Evolutionary conservation across 2,888 invertebrate species (phyloP).

Genomic region (Pyrochroa serraticornis): DNA sequence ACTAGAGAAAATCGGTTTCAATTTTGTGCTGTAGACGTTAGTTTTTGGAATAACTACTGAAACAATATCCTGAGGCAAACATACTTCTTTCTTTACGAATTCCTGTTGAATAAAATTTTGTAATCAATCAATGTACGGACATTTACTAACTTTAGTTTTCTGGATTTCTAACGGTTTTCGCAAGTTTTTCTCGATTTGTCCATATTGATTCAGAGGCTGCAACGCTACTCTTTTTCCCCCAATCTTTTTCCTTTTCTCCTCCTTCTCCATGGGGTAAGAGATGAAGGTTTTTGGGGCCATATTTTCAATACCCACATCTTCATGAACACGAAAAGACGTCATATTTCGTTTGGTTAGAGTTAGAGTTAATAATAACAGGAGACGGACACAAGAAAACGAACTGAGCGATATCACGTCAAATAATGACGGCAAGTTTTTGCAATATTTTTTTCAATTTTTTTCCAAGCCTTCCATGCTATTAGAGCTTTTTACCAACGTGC

Average conservation of each 20-base stretch:
- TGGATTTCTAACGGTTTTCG: background rate
- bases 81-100: background rate
- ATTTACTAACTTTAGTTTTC: background rate
- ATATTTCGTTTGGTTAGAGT: constrained; percentile 24
- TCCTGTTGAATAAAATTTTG: background rate
- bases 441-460: too few relatives aligned
- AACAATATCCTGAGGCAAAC: background rate
- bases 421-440: background rate
- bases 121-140: background rate
- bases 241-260: background rate
- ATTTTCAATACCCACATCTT: constrained; percentile 39
- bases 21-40: too few relatives aligned
- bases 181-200: background rate
- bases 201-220: constrained; percentile 1
- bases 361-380: background rate
- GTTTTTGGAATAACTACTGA: background rate
- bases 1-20: too few relatives aligned
- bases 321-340: constrained; percentile 45
- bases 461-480: too few relatives aligned
- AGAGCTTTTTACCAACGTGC: too few relatives aligned
- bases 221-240: constrained; percentile 2
- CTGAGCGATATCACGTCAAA: background rate
- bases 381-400: background rate
- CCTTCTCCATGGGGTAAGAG: background rate
- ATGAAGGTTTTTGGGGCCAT: background rate